phyloP scores from a whole-genome alignment of 2,113 vertebrate genomes.

The Spea multiplicata region DNA sequence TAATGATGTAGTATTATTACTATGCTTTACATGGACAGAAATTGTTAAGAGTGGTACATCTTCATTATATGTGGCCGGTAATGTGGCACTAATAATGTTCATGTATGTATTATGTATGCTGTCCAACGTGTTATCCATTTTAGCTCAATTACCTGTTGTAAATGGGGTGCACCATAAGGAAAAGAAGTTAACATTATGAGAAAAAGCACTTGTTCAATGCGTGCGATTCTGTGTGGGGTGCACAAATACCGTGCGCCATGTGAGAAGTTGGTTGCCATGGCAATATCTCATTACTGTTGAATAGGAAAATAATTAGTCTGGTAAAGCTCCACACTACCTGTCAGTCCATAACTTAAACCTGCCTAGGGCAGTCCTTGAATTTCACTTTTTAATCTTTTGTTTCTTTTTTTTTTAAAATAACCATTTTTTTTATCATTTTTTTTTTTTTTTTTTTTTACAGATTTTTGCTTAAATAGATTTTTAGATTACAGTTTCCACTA shows the following conservation, averaged over 20 bases:
- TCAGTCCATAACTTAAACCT: constrained; percentile 76
- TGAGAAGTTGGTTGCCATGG: constrained; percentile 78
- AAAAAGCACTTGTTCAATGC: constrained; percentile 43
- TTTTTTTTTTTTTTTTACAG: background rate
- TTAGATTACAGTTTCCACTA: constrained; percentile 37
- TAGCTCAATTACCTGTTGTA: constrained; percentile 14
- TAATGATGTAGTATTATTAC: too few relatives aligned
- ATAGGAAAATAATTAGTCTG: constrained; percentile 83
- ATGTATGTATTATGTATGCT: background rate
- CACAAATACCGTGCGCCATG: constrained; percentile 54
- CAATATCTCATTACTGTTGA: constrained; percentile 85
- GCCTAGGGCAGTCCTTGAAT: constrained; percentile 66
- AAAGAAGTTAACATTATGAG: constrained; percentile 24
- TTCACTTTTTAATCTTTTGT: constrained; percentile 51
- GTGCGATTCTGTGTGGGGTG: constrained; percentile 51
- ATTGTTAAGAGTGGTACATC: background rate
- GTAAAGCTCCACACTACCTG: constrained; percentile 77
- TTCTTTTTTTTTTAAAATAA: constrained; percentile 8
- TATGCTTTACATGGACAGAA: too few relatives aligned
- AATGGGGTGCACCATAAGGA: background rate
- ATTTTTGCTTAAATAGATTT: constrained; percentile 34
- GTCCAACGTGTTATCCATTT: constrained; percentile 23
- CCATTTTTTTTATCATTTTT: constrained; percentile 8
- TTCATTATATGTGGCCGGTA: background rate
- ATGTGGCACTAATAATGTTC: constrained; percentile 3